Percentiles rank a stretch among this genome's conserved stretches.
Evolutionary conservation across 2,888 invertebrate species (phyloP).

Genomic region (Entomobrya proxima): DNA sequence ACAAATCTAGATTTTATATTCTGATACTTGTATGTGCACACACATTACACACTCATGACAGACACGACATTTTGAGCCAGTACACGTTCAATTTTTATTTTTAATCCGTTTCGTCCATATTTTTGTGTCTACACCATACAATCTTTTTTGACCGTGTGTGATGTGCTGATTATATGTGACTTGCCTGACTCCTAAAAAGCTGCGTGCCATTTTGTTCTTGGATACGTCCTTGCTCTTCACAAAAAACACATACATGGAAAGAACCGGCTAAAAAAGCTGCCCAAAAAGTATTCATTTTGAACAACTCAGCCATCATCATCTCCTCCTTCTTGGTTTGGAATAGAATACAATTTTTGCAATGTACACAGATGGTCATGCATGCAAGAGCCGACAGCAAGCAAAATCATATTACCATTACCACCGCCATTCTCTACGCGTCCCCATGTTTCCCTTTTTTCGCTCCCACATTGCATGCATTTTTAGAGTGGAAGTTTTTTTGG

Average conservation of each 20-base stretch:
- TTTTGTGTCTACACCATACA: not conserved
- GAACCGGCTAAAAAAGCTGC: not conserved
- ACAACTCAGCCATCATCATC: not conserved
- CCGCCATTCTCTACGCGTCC: not conserved
- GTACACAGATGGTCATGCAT: conserved; percentile 11
- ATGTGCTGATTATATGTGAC: not conserved
- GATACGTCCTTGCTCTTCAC: conserved; percentile 66
- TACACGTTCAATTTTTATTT: not conserved
- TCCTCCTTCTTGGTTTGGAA: not conserved
- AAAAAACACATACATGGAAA: conserved; percentile 41
- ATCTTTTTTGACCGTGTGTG: not conserved
- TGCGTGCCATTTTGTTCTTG: conserved; percentile 62
- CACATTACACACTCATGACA: not conserved
- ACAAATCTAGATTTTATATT: not conserved
- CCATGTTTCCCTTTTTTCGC: not conserved
- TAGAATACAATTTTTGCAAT: not conserved
- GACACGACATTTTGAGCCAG: conserved; percentile 4
- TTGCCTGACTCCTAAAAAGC: conserved; percentile 13
- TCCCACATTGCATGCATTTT: conserved; percentile 25
- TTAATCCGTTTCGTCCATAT: conserved; percentile 21
- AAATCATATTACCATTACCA: not conserved
- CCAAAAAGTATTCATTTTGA: conserved; percentile 28
- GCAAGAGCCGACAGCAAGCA: not conserved
- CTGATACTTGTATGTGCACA: not conserved
- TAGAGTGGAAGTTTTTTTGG: conserved; percentile 10